Conservation (phyloP, 2,113 vertebrate genomes). For the Poeciliopsis turrubarensis region DNA sequence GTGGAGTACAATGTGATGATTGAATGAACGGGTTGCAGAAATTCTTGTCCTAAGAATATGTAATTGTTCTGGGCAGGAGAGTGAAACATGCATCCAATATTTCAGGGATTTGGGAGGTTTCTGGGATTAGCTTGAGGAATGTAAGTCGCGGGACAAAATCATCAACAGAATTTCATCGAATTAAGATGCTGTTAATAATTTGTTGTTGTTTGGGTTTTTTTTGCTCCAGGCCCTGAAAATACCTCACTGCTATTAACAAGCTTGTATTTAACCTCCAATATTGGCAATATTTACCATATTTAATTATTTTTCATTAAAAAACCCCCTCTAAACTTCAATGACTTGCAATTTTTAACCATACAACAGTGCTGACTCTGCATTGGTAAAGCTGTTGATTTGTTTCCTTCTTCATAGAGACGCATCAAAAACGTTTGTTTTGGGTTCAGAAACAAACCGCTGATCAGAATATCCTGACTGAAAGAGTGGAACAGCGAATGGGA, state of each 20-base stretch:
- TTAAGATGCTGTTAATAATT: background rate
- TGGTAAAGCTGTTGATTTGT: background rate
- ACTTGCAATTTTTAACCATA: background rate
- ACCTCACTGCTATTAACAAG: background rate
- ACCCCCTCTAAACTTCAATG: background rate
- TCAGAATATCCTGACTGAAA: background rate
- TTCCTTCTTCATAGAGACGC: background rate
- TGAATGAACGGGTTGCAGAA: slow-evolving; percentile 40
- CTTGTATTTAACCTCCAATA: background rate
- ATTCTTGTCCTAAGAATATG: slow-evolving; percentile 53
- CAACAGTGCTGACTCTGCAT: background rate
- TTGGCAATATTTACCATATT: background rate
- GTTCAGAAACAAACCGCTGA: background rate
- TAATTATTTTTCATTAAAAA: background rate
- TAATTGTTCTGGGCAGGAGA: slow-evolving; percentile 44
- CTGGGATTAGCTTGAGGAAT: background rate
- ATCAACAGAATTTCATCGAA: background rate
- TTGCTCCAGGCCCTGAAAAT: background rate
- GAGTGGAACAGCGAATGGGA: background rate
- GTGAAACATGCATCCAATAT: slow-evolving; percentile 29
- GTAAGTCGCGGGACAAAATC: background rate
- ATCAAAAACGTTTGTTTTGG: background rate
- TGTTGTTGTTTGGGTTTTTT: too few species aligned
- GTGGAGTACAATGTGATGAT: slow-evolving; percentile 56
- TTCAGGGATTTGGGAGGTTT: slow-evolving; percentile 1